phyloP scores from a whole-genome alignment of 2,113 vertebrate genomes.

The Xenopus tropicalis region DNA sequence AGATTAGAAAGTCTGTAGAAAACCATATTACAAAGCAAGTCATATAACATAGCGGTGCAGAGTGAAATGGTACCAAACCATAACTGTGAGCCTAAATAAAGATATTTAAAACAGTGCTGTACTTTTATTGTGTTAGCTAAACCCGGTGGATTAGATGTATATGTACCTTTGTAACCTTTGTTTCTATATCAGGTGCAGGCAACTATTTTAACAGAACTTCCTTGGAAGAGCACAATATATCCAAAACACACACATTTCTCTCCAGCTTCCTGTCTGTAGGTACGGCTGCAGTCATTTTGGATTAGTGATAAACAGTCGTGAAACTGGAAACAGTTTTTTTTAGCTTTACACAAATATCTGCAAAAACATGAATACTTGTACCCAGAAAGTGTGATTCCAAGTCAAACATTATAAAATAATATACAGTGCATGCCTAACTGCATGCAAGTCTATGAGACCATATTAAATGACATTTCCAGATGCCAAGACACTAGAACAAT shows the following conservation, averaged over 20 bases:
- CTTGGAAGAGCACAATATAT: constrained; percentile 58
- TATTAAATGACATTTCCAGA: constrained; percentile 68
- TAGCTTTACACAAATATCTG: constrained; percentile 65
- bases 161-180: constrained; percentile 55
- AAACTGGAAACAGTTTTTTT: constrained; percentile 73
- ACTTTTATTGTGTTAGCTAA: constrained; percentile 35
- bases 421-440: constrained; percentile 66
- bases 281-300: constrained; percentile 68
- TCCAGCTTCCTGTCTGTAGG: constrained; percentile 69
- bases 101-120: constrained; percentile 26
- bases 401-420: constrained; percentile 76
- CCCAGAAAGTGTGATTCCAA: constrained; percentile 70
- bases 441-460: constrained; percentile 55
- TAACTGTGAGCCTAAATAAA: background rate
- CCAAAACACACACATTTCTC: constrained; percentile 62
- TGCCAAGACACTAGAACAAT: constrained; percentile 65
- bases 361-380: constrained; percentile 65
- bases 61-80: background rate
- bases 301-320: constrained; percentile 68
- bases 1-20: no score
- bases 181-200: constrained; percentile 56
- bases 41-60: background rate
- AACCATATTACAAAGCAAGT: no score
- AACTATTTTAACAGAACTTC: constrained; percentile 64
- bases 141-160: constrained; percentile 59